Conservation (phyloP, 1,140 invertebrate genomes). For the Zophobas atratus region DNA sequence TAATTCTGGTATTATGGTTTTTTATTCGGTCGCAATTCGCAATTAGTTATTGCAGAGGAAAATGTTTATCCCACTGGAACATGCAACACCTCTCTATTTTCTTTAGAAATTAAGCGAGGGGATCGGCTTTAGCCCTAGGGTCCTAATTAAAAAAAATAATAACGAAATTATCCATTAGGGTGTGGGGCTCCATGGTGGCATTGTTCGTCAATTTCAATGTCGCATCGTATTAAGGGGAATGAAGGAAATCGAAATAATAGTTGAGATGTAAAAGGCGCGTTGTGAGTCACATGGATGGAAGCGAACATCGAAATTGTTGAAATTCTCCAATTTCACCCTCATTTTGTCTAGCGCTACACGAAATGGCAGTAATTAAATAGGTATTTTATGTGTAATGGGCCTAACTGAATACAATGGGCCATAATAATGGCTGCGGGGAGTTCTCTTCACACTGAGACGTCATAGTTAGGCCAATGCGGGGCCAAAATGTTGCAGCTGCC, state of each 20-base stretch:
- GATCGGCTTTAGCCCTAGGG: background rate
- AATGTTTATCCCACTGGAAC: too few species aligned
- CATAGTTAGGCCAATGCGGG: constrained; percentile 37
- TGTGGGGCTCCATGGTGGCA: background rate
- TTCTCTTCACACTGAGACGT: constrained; percentile 42
- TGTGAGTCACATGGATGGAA: constrained; percentile 41
- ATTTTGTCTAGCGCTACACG: constrained; percentile 50
- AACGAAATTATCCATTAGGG: constrained; percentile 23
- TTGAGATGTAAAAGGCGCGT: constrained; percentile 38
- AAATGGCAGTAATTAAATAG: constrained; percentile 57
- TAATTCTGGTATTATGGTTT: too few species aligned
- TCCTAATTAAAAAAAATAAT: constrained; percentile 30
- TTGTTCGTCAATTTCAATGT: constrained; percentile 40
- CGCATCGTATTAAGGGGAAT: constrained; percentile 29
- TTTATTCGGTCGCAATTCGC: too few species aligned
- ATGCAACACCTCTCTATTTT: constrained; percentile 1
- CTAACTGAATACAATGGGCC: constrained; percentile 54
- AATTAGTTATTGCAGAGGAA: too few species aligned
- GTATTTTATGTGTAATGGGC: constrained; percentile 56
- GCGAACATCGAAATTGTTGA: constrained; percentile 50
- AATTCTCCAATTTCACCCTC: constrained; percentile 56
- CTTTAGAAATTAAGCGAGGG: background rate
- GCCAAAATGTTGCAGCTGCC: constrained; percentile 39
- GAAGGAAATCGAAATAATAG: constrained; percentile 47
- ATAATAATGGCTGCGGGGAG: constrained; percentile 52